Evolutionary conservation across 2,888 invertebrate species (phyloP).

Genomic region (Drosophila testacea): DNA sequence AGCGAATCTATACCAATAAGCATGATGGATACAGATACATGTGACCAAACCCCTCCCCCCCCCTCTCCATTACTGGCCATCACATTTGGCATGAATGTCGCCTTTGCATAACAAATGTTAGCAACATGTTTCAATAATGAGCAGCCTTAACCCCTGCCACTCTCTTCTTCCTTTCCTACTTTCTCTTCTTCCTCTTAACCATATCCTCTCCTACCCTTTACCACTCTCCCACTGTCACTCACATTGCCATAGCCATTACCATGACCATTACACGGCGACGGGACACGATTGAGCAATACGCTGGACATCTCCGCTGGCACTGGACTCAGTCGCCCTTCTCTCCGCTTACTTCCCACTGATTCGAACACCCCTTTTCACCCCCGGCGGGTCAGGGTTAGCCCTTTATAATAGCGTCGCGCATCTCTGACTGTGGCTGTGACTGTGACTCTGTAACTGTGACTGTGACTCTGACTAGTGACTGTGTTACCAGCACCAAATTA

Average conservation of each 20-base stretch:
- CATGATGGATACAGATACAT: constrained; percentile 64
- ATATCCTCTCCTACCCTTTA: neutral
- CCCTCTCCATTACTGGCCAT: neutral
- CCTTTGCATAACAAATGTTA: constrained; percentile 77
- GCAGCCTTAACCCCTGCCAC: constrained; percentile 17
- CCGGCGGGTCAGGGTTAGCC: constrained; percentile 30
- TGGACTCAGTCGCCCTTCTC: neutral
- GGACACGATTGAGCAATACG: constrained; percentile 70
- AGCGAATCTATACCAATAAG: constrained; percentile 49
- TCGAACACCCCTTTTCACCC: constrained; percentile 18
- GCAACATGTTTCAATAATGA: constrained; percentile 79
- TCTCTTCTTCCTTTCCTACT: neutral
- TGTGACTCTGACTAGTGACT: constrained; percentile 16
- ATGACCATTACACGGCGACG: constrained; percentile 48
- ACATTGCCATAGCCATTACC: constrained; percentile 29
- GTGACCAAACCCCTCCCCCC: neutral
- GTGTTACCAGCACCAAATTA: constrained; percentile 62
- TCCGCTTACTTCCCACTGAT: constrained; percentile 3
- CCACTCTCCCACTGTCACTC: constrained; percentile 1
- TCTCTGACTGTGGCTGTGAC: constrained; percentile 17
- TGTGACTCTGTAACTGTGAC: constrained; percentile 16
- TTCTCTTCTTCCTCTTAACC: neutral
- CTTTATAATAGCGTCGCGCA: constrained; percentile 43
- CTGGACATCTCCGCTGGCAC: constrained; percentile 39
- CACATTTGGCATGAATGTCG: constrained; percentile 68